Conservation (phyloP, 2,888 invertebrate genomes). For the Mesochorus sp. region DNA sequence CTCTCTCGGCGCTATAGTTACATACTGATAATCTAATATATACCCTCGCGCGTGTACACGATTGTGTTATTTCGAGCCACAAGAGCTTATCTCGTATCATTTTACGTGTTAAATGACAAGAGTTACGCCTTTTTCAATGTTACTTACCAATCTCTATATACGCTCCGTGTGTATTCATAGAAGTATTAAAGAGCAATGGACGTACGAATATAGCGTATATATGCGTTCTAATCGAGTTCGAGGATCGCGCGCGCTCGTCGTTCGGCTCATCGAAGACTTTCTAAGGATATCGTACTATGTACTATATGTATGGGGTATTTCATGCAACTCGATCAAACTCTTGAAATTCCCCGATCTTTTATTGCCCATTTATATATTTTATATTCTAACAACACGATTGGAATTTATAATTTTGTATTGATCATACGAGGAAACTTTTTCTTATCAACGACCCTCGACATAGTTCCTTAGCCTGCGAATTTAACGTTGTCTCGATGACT, state of each 20-base stretch:
- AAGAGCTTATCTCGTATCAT: not conserved
- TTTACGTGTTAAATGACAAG: not conserved
- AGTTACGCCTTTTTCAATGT: not conserved
- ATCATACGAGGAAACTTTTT: too few relatives aligned
- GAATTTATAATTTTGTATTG: too few relatives aligned
- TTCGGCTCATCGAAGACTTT: constrained; percentile 64
- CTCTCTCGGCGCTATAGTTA: constrained; percentile 31
- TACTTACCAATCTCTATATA: not conserved
- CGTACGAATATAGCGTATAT: constrained; percentile 11
- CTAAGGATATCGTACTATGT: constrained; percentile 54
- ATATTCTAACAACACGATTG: not conserved
- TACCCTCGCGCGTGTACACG: not conserved
- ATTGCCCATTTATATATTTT: not conserved
- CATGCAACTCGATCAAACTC: not conserved
- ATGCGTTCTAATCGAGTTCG: constrained; percentile 57
- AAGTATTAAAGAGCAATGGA: not conserved
- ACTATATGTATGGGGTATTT: not conserved
- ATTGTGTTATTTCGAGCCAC: not conserved
- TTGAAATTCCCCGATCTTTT: not conserved
- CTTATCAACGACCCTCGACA: too few relatives aligned
- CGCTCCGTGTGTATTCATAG: not conserved
- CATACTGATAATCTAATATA: constrained; percentile 35
- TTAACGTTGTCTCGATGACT: too few relatives aligned
- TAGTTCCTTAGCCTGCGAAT: too few relatives aligned
- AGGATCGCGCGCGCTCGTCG: constrained; percentile 62